Conservation (phyloP, 92 coral and sea anemone species). For the Paragorgia papillata region DNA sequence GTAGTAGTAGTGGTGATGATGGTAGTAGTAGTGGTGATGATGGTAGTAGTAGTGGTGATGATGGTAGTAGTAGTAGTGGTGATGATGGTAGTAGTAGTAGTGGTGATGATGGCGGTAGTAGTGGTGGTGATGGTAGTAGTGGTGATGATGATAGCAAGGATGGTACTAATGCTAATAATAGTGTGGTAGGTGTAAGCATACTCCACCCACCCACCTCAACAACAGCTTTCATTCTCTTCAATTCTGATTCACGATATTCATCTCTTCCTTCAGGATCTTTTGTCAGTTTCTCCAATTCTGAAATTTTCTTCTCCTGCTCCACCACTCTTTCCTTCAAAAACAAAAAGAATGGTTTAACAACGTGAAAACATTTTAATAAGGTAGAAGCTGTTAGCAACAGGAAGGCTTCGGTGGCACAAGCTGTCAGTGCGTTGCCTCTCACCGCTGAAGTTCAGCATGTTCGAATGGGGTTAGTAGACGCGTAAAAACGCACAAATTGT, state of each 20-base stretch:
- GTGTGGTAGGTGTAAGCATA: neutral
- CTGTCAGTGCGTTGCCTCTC: too few relatives aligned
- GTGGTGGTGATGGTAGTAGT: neutral
- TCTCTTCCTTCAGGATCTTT: slow-evolving; percentile 24
- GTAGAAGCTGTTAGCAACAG: too few relatives aligned
- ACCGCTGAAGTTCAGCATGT: too few relatives aligned
- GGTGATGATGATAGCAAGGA: neutral
- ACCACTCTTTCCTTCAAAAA: neutral
- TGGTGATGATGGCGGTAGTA: neutral
- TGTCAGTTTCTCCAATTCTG: slow-evolving; percentile 14
- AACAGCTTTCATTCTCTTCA: neutral
- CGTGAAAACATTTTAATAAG: neutral
- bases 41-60: too few relatives aligned
- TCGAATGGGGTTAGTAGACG: too few relatives aligned
- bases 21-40: too few relatives aligned
- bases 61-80: too few relatives aligned
- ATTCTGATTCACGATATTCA: slow-evolving; percentile 50
- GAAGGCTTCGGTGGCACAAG: too few relatives aligned
- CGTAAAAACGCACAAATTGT: too few relatives aligned
- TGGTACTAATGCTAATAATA: too few relatives aligned
- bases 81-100: too few relatives aligned
- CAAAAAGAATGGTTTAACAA: slow-evolving; percentile 1
- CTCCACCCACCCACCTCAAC: slow-evolving; percentile 1
- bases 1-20: too few relatives aligned
- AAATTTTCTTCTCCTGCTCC: slow-evolving; percentile 54